phyloP scores from a whole-genome alignment of 1,140 invertebrate species.

The Procambarus virginalis region DNA sequence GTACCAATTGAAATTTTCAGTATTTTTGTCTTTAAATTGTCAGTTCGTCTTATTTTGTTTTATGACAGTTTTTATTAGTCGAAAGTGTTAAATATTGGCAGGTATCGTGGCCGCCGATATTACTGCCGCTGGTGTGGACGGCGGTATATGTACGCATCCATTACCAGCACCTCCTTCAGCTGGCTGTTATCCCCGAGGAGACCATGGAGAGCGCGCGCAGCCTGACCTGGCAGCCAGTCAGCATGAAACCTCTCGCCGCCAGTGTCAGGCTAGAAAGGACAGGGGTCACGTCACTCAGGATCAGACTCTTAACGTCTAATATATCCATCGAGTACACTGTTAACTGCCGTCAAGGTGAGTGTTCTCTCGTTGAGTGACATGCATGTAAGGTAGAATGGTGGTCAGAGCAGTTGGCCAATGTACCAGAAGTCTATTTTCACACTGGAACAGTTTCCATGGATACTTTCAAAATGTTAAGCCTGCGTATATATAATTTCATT shows the following conservation, averaged over 20 bases:
- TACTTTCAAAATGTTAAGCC: no score
- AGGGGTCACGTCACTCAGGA: background rate
- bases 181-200: constrained; percentile 20
- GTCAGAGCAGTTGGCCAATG: no score
- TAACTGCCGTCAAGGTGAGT: constrained; percentile 19
- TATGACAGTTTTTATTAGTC: no score
- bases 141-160: constrained; percentile 7
- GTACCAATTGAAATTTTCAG: no score
- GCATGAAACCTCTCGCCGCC: background rate
- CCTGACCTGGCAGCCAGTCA: background rate
- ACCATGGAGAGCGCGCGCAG: background rate
- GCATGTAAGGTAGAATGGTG: no score
- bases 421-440: no score
- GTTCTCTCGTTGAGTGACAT: background rate
- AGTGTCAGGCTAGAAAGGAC: constrained; percentile 7
- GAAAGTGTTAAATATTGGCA: background rate
- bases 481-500: no score
- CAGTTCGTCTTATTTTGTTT: no score
- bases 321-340: constrained; percentile 19
- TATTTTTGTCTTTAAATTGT: no score
- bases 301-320: constrained; percentile 8
- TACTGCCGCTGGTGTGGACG: background rate
- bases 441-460: no score
- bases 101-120: constrained; percentile 16
- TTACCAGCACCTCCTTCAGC: constrained; percentile 27